A percentile compares a stretch with the other conserved stretches of the same genome.
phyloP scores from a whole-genome alignment of 2,797 vertebrate species.

The Ataeniobius toweri region DNA sequence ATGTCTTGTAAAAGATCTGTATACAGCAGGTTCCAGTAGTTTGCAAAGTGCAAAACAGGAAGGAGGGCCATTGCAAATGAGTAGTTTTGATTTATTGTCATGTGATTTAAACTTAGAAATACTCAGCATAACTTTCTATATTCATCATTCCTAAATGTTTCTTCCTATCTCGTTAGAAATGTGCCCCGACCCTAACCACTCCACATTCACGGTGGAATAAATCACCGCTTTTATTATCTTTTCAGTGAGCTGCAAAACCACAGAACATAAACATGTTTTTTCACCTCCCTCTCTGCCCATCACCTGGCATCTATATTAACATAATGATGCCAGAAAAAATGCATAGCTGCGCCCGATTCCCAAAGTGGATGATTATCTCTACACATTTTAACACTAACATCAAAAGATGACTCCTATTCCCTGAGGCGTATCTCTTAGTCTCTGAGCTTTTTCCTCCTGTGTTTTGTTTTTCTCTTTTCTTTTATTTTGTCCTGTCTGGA shows the following conservation, averaged over 20 bases:
- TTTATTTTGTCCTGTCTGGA: slow-evolving; percentile 18
- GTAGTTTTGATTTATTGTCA: not conserved
- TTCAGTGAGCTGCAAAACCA: slow-evolving; percentile 1
- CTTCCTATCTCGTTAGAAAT: not conserved
- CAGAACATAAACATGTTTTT: slow-evolving; percentile 21
- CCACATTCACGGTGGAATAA: not conserved
- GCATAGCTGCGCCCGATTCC: slow-evolving; percentile 49
- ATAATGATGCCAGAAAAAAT: slow-evolving; percentile 56
- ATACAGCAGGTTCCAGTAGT: not conserved
- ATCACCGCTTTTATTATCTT: slow-evolving; percentile 7
- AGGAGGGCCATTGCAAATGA: not conserved
- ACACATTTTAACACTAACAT: slow-evolving; percentile 60
- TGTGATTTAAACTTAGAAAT: slow-evolving; percentile 3
- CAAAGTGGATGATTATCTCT: slow-evolving; percentile 70
- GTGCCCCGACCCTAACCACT: not conserved
- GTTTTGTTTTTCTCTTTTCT: slow-evolving; percentile 34
- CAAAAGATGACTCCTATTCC: slow-evolving; percentile 56
- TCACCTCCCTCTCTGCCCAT: slow-evolving; percentile 35
- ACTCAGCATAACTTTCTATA: not conserved
- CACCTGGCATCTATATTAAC: slow-evolving; percentile 31
- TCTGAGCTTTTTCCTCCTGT: slow-evolving; percentile 33
- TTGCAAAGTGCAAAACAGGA: not conserved
- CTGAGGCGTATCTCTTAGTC: slow-evolving; percentile 26
- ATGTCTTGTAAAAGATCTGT: not conserved
- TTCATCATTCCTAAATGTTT: not conserved